Conservation (phyloP, 1,140 invertebrate genomes). For the Pseudomyrmex cubaensis region DNA sequence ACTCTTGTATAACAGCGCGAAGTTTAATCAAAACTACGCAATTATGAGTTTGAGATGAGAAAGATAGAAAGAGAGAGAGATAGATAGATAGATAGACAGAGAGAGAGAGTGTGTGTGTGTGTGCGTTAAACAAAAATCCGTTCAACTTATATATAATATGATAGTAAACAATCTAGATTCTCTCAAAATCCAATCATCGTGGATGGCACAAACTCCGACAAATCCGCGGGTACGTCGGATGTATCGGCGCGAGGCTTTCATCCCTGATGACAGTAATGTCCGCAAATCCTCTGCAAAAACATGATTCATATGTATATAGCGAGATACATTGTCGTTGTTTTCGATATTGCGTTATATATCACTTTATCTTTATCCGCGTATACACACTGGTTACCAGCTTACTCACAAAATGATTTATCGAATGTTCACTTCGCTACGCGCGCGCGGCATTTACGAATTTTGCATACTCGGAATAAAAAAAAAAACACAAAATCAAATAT, state of each 20-base stretch:
- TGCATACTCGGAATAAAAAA: not conserved
- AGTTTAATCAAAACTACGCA: constrained; percentile 31
- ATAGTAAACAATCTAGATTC: constrained; percentile 47
- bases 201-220: constrained; percentile 21
- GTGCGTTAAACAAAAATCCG: not conserved
- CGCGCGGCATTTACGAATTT: not conserved
- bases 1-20: constrained; percentile 6
- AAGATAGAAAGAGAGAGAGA: not conserved
- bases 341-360: constrained; percentile 28
- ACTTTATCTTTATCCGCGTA: constrained; percentile 34
- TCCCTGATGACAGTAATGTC: constrained; percentile 47
- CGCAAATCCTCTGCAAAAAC: constrained; percentile 54
- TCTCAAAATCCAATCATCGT: constrained; percentile 33
- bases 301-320: constrained; percentile 6
- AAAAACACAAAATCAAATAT: too few species aligned
- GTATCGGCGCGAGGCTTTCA: constrained; percentile 28
- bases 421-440: not conserved
- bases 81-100: too few species aligned
- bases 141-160: constrained; percentile 39
- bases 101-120: too few species aligned
- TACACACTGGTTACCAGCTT: not conserved
- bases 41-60: constrained; percentile 30
- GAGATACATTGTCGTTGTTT: constrained; percentile 31
- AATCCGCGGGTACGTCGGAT: constrained; percentile 38
- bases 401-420: constrained; percentile 39